phyloP scores from a whole-genome alignment of 2,888 invertebrate genomes.

The Syrphus vitripennis region DNA sequence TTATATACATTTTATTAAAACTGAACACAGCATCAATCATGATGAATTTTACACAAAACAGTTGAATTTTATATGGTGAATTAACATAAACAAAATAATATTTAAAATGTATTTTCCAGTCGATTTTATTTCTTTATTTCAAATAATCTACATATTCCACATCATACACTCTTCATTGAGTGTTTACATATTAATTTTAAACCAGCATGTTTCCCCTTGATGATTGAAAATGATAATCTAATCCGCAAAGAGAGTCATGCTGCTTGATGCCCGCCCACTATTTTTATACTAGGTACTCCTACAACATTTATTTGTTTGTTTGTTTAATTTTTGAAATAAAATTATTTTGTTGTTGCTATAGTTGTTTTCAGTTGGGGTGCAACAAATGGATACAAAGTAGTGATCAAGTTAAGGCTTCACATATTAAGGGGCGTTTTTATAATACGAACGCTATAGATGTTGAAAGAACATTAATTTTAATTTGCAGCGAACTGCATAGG shows the following conservation, averaged over 20 bases:
- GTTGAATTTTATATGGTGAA: neutral
- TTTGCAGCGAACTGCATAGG: too few species aligned
- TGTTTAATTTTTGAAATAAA: slow-evolving; percentile 12
- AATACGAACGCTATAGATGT: too few species aligned
- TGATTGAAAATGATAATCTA: neutral
- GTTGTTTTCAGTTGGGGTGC: neutral
- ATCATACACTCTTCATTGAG: neutral
- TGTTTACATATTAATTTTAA: slow-evolving; percentile 20
- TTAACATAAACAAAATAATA: slow-evolving; percentile 2
- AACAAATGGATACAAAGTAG: neutral
- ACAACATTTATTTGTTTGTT: neutral
- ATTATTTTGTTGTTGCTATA: neutral
- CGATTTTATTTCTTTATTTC: neutral
- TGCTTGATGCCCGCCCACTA: neutral
- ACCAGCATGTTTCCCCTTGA: neutral
- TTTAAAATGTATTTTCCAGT: slow-evolving; percentile 4
- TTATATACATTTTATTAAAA: too few species aligned
- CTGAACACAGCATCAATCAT: neutral
- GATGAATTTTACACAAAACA: neutral
- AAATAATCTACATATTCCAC: neutral
- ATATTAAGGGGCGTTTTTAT: neutral
- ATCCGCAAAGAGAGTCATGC: neutral
- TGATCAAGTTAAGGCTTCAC: neutral
- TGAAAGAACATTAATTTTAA: too few species aligned
- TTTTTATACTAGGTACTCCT: neutral